Base-by-base conservation (phyloP, 92 coral and sea anemone species). In the Heliopora coerulea region DNA sequence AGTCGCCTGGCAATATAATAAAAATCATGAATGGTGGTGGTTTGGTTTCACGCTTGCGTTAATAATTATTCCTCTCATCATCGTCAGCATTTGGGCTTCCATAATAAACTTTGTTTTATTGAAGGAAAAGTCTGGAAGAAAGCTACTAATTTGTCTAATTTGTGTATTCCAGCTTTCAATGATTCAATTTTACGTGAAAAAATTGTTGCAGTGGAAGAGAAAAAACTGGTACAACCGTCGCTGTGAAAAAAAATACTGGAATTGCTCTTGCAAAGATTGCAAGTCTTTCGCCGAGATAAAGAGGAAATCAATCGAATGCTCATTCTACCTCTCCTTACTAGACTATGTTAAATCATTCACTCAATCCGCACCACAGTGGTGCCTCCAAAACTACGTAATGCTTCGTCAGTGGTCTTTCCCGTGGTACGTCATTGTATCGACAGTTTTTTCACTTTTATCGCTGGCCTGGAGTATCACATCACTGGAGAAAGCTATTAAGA, bases 281-380 rank as follows among this genome's bases (percentile, higher is more conserved):
- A 2, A 18, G 32, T 32, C 46, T 37, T 37, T 11, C 11, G 11
- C 42, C 42, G 52, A 46, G 14, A 46, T 15, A 15, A 46, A 15
- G 12, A 37, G 4, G 11, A 37, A 37, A 4, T 37, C 42, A 11
- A 37, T 37, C 42, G 11, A 11, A 15, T 46, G 3, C 52, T 4
- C 42, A 4, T 37, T 37, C 5, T 37, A 12, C 12, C 12, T 37
- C 6, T 5, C 42, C 12, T 4, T 37, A 12, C 5, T 12, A 37
- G 6, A n/a, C 52, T 46, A 46, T n/a, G 15, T 88, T 80, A 96
- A 92, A 83, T 88, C 96, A 8, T 89, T 87, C 63, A 46, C 90
- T 19, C 96, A 92, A 65, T 92, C 97, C 5, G 97, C 97, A 0
- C 97, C 97, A 0, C 97, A 92, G 63, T 79, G 90, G 32, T 91